Percentiles rank a stretch among this genome's conserved stretches.
Conservation (phyloP, 2,888 invertebrate species). For the Odontocerum albicorne region DNA sequence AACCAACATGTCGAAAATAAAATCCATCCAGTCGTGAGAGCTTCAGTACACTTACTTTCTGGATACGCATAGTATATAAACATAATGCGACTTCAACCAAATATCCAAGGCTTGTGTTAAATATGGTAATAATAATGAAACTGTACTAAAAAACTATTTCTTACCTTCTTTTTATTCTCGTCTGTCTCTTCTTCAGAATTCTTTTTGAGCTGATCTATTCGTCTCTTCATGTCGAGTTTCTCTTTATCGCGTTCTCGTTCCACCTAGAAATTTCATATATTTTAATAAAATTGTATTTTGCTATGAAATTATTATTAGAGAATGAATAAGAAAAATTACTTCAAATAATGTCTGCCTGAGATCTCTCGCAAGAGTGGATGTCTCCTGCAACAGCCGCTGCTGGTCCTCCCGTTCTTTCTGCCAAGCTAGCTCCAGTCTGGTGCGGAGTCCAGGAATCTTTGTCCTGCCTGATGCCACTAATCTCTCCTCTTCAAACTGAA, state of each 20-base stretch:
- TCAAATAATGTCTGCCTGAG: conserved; percentile 85
- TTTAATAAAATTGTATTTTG: too few relatives aligned
- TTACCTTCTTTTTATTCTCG: conserved; percentile 81
- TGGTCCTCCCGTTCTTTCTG: conserved; percentile 93
- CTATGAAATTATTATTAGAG: background rate
- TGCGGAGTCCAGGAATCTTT: conserved; percentile 82
- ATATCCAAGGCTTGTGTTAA: too few relatives aligned
- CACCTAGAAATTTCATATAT: conserved; percentile 54
- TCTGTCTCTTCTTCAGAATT: conserved; percentile 87
- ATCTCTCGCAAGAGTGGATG: conserved; percentile 85
- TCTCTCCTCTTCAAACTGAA: conserved; percentile 82
- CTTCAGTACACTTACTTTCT: too few relatives aligned
- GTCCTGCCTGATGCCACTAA: conserved; percentile 81
- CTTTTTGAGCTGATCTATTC: conserved; percentile 81
- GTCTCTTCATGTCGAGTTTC: conserved; percentile 80
- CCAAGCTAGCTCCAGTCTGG: conserved; percentile 90
- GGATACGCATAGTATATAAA: too few relatives aligned
- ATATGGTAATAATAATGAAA: background rate
- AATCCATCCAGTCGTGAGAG: too few relatives aligned
- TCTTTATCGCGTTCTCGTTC: conserved; percentile 90
- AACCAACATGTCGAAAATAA: too few relatives aligned
- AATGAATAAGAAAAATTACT: conserved; percentile 44
- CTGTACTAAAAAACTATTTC: background rate
- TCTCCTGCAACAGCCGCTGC: conserved; percentile 86
- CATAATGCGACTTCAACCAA: too few relatives aligned